Evolutionary conservation across 2,113 vertebrate genomes (phyloP).

Genomic region (Cyprinus carpio): DNA sequence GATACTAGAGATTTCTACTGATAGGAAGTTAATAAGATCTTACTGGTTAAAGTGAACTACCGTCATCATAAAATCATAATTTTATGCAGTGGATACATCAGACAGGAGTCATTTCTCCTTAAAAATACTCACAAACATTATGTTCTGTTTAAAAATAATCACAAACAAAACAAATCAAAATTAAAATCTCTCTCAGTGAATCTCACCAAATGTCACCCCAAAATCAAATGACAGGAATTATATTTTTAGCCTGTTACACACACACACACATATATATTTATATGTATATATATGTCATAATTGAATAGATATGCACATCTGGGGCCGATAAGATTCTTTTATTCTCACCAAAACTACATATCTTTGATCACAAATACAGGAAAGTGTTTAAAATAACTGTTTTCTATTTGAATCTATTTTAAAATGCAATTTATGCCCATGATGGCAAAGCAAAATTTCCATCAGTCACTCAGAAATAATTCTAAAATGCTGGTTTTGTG

Average conservation of each 20-base stretch:
- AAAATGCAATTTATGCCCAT: background rate
- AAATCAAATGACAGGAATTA: background rate
- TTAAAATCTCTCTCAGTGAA: background rate
- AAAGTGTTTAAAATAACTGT: background rate
- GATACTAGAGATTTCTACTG: background rate
- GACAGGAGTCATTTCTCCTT: background rate
- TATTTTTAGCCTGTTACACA: background rate
- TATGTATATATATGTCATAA: background rate
- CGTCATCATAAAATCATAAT: conserved; percentile 5
- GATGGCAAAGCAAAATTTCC: background rate
- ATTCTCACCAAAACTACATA: background rate
- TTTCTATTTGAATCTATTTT: background rate
- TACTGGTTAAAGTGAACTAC: conserved; percentile 16
- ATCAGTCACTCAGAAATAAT: background rate
- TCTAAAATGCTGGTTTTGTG: background rate
- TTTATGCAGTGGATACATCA: conserved; percentile 18
- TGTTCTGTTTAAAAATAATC: background rate
- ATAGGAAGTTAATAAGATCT: background rate
- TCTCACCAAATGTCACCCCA: conserved; percentile 2
- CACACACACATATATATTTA: too few relatives aligned
- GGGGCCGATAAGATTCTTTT: background rate
- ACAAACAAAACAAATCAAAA: background rate
- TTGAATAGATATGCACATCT: background rate
- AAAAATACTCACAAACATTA: background rate
- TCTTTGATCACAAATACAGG: background rate